Base-by-base conservation (phyloP, 2,888 invertebrate species). In the Drosophila anomalata region DNA sequence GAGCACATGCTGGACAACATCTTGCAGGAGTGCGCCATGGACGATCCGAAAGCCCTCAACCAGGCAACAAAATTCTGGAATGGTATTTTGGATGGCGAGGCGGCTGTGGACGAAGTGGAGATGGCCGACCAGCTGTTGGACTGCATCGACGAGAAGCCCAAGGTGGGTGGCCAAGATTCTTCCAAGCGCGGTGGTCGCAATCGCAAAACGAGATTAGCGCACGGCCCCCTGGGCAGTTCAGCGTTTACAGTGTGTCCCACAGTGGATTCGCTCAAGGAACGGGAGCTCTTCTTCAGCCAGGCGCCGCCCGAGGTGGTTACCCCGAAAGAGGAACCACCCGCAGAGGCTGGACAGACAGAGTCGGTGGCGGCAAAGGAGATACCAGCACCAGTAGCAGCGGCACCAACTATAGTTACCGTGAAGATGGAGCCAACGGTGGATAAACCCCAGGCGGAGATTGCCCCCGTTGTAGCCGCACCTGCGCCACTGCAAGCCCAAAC, bases 11-110 rank as follows among this genome's bases (percentile, higher is more conserved):
- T 92, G 73, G 92, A 92, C 55, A 92, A 92, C 62, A 91, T 92
- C 58, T 69, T 92, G 67, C 91, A 92, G 55, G 92, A 92, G 78
- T 92, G 92, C 79, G 90, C 90, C 79, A 91, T 91, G 71, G 92
- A 92, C 66, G 92, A 92, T 65, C 89, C 92, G 31, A 92, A 92
- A 69, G 87, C 91, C 6, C 77, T 91, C 14, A 91, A 91, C 77
- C 91, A 91, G 60, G 91, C 91, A 14, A 91, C 91, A 17, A 92
- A 78, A 65, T 92, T 92, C 73, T 92, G 92, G 92, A 92, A 92
- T 67, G 92, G 91, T 57, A 91, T 92, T n/a, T 82, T 92, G 3
- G 92, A 91, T 55, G 91, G 91, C 33, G 91, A 90, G 56, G 89
- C 89, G 22, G 89, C 89, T 1, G 87, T 86, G 12, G 79, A 79